Conservation (phyloP, 2,888 invertebrate genomes). For the Agriopis leucophaearia region DNA sequence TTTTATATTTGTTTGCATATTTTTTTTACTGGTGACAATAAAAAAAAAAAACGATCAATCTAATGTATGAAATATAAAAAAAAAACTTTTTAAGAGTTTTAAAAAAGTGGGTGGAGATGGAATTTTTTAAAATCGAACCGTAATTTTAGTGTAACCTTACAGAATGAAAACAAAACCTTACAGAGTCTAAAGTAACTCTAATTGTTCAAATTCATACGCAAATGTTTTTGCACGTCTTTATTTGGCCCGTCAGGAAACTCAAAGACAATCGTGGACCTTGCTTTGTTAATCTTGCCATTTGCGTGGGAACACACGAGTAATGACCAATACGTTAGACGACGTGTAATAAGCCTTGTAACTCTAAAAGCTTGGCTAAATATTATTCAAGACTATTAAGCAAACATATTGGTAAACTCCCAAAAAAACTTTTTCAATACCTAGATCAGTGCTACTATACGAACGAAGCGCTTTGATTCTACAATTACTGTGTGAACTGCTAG, state of each 20-base stretch:
- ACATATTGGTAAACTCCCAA: constrained; percentile 29
- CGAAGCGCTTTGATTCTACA: no score
- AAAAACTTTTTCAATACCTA: constrained; percentile 21
- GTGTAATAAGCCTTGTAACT: constrained; percentile 17
- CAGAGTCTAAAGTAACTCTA: background rate
- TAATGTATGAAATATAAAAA: no score
- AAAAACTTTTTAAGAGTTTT: no score
- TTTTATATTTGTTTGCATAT: no score
- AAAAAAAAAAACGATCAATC: no score
- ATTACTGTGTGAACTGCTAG: no score
- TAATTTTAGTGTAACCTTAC: background rate
- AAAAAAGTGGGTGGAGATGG: no score
- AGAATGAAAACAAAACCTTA: background rate
- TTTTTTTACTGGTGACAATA: no score
- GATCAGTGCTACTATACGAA: constrained; percentile 4
- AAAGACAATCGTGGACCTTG: constrained; percentile 30
- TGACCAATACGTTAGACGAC: constrained; percentile 33
- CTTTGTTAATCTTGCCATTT: constrained; percentile 17
- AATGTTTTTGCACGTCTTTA: constrained; percentile 19
- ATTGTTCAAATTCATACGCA: background rate
- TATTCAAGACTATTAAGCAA: constrained; percentile 28
- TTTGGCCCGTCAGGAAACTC: constrained; percentile 29
- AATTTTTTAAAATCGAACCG: no score
- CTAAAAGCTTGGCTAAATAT: constrained; percentile 19
- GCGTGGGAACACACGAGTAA: constrained; percentile 38